A percentile compares a stretch with the other conserved stretches of the same genome.
Conservation (phyloP, 1,140 invertebrate species). For the Temnothorax curvispinosus region DNA sequence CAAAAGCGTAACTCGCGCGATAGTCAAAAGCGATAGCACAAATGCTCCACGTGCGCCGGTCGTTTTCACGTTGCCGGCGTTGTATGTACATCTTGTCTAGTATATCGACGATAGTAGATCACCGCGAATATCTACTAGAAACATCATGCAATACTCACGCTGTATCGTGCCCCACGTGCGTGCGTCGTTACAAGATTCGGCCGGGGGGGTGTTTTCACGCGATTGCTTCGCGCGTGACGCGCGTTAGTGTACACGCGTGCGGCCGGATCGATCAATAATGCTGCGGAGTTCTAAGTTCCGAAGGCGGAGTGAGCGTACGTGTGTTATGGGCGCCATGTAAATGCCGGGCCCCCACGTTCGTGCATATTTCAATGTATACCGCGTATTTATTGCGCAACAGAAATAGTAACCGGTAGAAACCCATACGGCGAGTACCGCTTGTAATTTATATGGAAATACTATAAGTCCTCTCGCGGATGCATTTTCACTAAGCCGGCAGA, state of each 20-base stretch:
- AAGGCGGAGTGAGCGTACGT: slow-evolving; percentile 1
- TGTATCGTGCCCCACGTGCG: background rate
- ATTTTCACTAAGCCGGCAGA: background rate
- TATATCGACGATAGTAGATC: background rate
- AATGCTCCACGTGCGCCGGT: background rate
- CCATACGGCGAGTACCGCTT: background rate
- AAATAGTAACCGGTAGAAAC: background rate
- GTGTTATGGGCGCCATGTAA: background rate
- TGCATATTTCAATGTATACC: background rate
- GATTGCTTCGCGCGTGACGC: slow-evolving; percentile 14
- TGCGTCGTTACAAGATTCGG: background rate
- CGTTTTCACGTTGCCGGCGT: background rate
- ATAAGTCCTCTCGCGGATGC: background rate
- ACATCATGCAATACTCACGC: background rate
- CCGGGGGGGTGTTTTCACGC: background rate
- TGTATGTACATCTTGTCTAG: background rate
- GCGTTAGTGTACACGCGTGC: background rate
- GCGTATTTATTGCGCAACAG: background rate
- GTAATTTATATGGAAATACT: slow-evolving; percentile 19
- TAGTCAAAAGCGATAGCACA: slow-evolving; percentile 2
- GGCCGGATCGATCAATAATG: slow-evolving; percentile 43
- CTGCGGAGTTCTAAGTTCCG: slow-evolving; percentile 11
- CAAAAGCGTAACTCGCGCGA: slow-evolving; percentile 4
- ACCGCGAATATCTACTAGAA: background rate
- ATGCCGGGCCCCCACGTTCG: background rate